Base-by-base conservation (phyloP, 2,888 invertebrate genomes). In the Pelosia muscerda region DNA sequence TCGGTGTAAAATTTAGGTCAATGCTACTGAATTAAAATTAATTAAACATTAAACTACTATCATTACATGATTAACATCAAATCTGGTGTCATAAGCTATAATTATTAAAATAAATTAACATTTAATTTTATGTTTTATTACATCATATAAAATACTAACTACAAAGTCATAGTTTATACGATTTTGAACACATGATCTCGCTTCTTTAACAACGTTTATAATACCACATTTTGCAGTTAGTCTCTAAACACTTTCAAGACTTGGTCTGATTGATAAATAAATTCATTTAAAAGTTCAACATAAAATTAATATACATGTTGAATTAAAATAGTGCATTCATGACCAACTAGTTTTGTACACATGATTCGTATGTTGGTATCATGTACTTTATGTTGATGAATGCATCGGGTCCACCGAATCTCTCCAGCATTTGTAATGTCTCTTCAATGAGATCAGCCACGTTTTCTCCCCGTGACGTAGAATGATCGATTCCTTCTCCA, bases 331-430 rank as follows among this genome's bases (percentile, higher is more conserved):
- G 31, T 65, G 54, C 13, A 57, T 68, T 55, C n/a, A 38, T 25
- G 15, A 54, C 10, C 31, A 55, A 25, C 75, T 94, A 97, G 92
- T 98, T 97, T 83, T 97, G 95, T 83, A 97, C 96, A 86, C 98
- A 98, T 0, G 99, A 99, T 90, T 99, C 99, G 87, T 99, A 99
- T 9, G 99, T 99, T 0, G 99, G 99, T 79, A 99, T 97, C 96
- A 99, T 98, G 91, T 99, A 99, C 92, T 99, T 99, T 84, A 99
- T 99, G 91, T 99, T 99, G 82, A 99, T 99, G 88, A 98, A 99
- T 2, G 99, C 99, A 89, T 99, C 98, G 75, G 98, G 98, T 8
- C 99, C 99, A 1, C 99, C 99, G 85, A 98, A 97, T 82, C 96
- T 95, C 90, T 99, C 99, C 74, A 99, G 95, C 60, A 98, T 95